A percentile compares a stretch with the other conserved stretches of the same genome.
phyloP scores from a whole-genome alignment of 2,888 invertebrate genomes.

The Trichopria drosophilae region DNA sequence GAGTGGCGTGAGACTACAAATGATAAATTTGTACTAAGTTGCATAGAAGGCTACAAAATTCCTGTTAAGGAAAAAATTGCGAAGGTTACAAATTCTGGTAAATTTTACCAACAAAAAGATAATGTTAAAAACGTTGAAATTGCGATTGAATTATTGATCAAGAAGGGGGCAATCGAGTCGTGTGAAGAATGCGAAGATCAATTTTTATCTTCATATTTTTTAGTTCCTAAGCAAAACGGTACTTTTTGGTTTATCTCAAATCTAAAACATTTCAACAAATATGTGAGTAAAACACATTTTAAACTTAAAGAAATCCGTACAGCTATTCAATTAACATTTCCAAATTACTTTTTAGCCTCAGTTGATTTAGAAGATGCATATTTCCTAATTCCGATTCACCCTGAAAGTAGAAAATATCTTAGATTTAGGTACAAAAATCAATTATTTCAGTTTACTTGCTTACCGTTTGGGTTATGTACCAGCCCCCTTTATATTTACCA shows the following conservation, averaged over 20 bases:
- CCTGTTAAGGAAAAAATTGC: too few species aligned
- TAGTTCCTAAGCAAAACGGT: slow-evolving; percentile 1
- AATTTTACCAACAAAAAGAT: too few species aligned
- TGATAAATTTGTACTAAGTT: slow-evolving; percentile 19
- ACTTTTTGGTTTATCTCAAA: slow-evolving; percentile 29
- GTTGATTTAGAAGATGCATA: slow-evolving; percentile 34
- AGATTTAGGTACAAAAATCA: slow-evolving; percentile 28
- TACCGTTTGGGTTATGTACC: slow-evolving; percentile 32
- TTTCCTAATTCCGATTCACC: slow-evolving; percentile 24
- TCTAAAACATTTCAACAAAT: slow-evolving; percentile 25
- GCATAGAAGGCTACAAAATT: slow-evolving; percentile 14
- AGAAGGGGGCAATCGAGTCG: slow-evolving; percentile 1
- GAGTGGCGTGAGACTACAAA: slow-evolving; percentile 14
- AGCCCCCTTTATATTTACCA: slow-evolving; percentile 25
- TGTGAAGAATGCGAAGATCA: slow-evolving; percentile 5
- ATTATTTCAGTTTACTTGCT: slow-evolving; percentile 31
- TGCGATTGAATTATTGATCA: too few species aligned
- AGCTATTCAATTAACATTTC: slow-evolving; percentile 10
- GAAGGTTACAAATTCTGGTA: too few species aligned
- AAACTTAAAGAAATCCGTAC: slow-evolving; percentile 28
- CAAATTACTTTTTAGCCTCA: slow-evolving; percentile 14
- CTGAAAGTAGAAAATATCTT: slow-evolving; percentile 30
- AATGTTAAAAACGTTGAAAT: too few species aligned
- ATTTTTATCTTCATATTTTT: slow-evolving; percentile 5
- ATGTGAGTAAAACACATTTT: slow-evolving; percentile 22